Conservation (phyloP, 1,140 invertebrate species). For the Cydia strobilella region DNA sequence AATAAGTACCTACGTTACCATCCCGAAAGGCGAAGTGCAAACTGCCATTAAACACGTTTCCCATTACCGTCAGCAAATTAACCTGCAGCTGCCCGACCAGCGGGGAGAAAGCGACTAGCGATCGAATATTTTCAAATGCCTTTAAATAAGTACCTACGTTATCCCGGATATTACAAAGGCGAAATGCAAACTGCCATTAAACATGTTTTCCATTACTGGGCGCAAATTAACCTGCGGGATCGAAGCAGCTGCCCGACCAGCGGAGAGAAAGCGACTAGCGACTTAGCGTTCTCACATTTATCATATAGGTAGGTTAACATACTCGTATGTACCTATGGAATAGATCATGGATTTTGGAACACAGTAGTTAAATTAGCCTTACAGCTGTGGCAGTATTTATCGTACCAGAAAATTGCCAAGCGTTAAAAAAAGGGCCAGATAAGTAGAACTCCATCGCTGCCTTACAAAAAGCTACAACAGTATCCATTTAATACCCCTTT, state of each 20-base stretch:
- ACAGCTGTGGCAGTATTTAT: background rate
- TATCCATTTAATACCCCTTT: background rate
- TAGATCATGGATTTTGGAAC: background rate
- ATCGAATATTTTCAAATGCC: background rate
- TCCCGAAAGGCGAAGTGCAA: background rate
- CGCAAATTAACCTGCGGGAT: background rate
- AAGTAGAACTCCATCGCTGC: background rate
- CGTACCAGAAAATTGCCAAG: background rate
- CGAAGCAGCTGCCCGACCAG: background rate
- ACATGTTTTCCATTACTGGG: background rate
- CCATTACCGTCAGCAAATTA: constrained; percentile 1
- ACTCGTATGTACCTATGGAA: too few relatives aligned
- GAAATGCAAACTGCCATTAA: background rate
- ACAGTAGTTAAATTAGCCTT: background rate
- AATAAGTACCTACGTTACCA: background rate
- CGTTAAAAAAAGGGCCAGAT: background rate
- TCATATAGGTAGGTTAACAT: too few relatives aligned
- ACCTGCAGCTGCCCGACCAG: background rate
- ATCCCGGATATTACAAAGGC: background rate
- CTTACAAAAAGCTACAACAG: background rate
- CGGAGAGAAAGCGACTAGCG: background rate
- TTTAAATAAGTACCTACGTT: background rate
- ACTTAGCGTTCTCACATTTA: too few relatives aligned
- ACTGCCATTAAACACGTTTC: constrained; percentile 10
- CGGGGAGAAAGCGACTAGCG: background rate